phyloP scores from a whole-genome alignment of 1,140 invertebrate genomes.

The Plodia interpunctella region DNA sequence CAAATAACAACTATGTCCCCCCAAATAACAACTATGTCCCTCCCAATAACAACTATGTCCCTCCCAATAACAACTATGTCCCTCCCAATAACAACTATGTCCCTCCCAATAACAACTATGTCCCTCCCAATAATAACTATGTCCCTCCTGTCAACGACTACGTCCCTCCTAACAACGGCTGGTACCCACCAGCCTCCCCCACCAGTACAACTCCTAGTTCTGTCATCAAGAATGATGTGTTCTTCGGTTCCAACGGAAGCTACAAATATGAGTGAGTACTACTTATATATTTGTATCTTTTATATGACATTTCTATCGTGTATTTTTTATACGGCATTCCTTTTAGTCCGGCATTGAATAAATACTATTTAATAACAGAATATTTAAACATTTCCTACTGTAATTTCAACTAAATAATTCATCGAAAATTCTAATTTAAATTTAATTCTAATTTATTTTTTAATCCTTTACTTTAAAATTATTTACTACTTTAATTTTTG shows the following conservation, averaged over 20 bases:
- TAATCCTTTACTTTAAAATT: too few species aligned
- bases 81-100: slow-evolving; percentile 34
- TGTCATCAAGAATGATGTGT: slow-evolving; percentile 77
- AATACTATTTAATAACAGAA: background rate
- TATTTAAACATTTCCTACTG: too few species aligned
- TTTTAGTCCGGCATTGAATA: too few species aligned
- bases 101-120: slow-evolving; percentile 29
- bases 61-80: slow-evolving; percentile 27
- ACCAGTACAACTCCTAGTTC: slow-evolving; percentile 58
- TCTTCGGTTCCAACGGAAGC: slow-evolving; percentile 74
- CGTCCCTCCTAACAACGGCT: slow-evolving; percentile 15
- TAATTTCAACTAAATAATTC: too few species aligned
- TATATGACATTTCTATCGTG: background rate
- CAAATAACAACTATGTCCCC: slow-evolving; percentile 27
- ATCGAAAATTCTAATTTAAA: too few species aligned
- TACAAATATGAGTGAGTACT: slow-evolving; percentile 79
- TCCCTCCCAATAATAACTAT: slow-evolving; percentile 18
- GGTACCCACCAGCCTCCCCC: slow-evolving; percentile 16
- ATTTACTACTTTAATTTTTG: too few species aligned
- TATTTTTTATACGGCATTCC: background rate
- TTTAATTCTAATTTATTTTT: too few species aligned
- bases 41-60: slow-evolving; percentile 30
- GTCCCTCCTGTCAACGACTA: slow-evolving; percentile 17
- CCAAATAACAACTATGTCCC: slow-evolving; percentile 38
- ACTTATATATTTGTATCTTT: background rate